These are phyloP conservation scores for Amphiprion ocellaris DNA, from an alignment of 2,113 vertebrate species.

Conservation along the genomic window DNA sequence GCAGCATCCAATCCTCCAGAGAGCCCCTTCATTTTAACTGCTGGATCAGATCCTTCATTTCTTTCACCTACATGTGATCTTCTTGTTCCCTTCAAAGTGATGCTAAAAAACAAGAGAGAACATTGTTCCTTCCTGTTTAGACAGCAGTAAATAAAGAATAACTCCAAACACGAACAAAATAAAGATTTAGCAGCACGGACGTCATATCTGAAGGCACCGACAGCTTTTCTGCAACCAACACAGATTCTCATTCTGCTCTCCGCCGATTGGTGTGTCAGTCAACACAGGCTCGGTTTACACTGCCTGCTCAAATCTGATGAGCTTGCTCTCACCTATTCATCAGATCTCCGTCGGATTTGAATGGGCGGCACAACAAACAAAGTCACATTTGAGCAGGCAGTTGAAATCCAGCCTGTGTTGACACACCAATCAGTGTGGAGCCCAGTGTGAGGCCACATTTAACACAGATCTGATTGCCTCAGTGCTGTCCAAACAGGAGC, in stretches of 20 bases:
- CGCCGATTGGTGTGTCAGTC: constrained; percentile 66
- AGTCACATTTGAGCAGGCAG: constrained; percentile 76
- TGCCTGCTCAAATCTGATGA: constrained; percentile 70
- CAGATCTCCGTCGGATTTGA: constrained; percentile 64
- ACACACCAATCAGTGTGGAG: constrained; percentile 70
- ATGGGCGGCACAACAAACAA: constrained; percentile 63
- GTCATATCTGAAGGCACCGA: constrained; percentile 30
- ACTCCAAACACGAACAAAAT: constrained; percentile 31
- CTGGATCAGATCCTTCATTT: constrained; percentile 54
- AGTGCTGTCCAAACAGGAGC: constrained; percentile 61
- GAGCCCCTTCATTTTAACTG: constrained; percentile 52
- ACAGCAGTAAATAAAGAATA: constrained; percentile 4
- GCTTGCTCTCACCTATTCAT: constrained; percentile 65
- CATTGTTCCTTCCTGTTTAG: constrained; percentile 7
- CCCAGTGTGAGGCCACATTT: constrained; percentile 58
- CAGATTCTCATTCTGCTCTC: constrained; percentile 48
- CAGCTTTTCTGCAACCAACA: constrained; percentile 10
- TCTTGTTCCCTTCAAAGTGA: constrained; percentile 38
- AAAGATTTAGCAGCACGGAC: constrained; percentile 12
- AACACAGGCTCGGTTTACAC: constrained; percentile 59
- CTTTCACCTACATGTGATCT: constrained; percentile 36
- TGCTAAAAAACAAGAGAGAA: constrained; percentile 16
- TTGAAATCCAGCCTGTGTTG: constrained; percentile 74
- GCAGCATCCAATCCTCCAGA: constrained; percentile 63
- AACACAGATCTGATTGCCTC: constrained; percentile 63